Percentiles rank a stretch among this genome's conserved stretches.
phyloP scores from a whole-genome alignment of 2,797 vertebrate species.

The Lophura swinhoii region DNA sequence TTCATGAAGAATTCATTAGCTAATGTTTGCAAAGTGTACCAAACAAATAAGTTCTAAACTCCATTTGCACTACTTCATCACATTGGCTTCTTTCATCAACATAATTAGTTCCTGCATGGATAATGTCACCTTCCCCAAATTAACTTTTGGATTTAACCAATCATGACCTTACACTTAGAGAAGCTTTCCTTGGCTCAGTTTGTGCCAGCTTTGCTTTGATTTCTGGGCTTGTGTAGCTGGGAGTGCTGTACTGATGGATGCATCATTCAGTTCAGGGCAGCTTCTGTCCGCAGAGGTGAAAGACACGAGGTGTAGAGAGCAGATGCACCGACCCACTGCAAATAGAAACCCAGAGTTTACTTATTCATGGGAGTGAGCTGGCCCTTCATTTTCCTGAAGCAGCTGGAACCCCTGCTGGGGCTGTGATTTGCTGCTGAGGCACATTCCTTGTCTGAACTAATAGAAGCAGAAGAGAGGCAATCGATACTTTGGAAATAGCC shows the following conservation, averaged over 20 bases:
- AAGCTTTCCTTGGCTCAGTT: not conserved
- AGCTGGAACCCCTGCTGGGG: not conserved
- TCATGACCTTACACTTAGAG: not conserved
- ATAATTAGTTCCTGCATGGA: not conserved
- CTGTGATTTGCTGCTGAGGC: not conserved
- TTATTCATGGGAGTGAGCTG: not conserved
- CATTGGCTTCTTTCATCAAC: not conserved
- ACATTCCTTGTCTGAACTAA: constrained; percentile 21
- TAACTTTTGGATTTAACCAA: not conserved
- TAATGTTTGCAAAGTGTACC: not conserved
- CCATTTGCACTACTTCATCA: not conserved
- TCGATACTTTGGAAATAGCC: not conserved
- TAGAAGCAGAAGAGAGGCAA: not conserved
- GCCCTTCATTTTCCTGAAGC: constrained; percentile 4
- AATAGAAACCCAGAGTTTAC: not conserved
- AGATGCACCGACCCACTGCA: not conserved
- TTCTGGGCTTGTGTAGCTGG: not conserved
- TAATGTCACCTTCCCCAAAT: not conserved
- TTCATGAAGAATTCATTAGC: not conserved
- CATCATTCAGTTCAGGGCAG: not conserved
- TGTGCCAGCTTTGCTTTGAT: not conserved
- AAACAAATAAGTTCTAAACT: not conserved
- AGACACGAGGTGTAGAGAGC: not conserved
- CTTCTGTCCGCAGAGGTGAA: not conserved
- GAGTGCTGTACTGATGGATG: not conserved